A percentile compares a stretch with the other conserved stretches of the same genome.
Conservation (phyloP, 2,888 invertebrate species). For the Emmelina monodactyla region DNA sequence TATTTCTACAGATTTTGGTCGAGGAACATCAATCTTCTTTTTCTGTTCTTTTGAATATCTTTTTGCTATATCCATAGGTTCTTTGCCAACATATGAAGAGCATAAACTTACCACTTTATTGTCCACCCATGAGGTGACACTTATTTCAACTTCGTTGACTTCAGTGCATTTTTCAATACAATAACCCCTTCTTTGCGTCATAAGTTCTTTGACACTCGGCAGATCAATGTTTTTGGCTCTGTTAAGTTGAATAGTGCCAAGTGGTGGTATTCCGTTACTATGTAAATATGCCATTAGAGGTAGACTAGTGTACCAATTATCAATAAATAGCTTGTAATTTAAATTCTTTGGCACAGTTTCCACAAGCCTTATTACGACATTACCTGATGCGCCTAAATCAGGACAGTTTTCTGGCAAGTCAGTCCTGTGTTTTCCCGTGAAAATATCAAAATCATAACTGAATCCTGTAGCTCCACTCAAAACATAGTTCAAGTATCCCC, state of each 20-base stretch:
- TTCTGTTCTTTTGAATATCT: slow-evolving; percentile 16
- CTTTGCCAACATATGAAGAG: slow-evolving; percentile 18
- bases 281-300: slow-evolving; percentile 3
- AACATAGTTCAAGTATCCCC: slow-evolving; percentile 28
- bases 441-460: slow-evolving; percentile 30
- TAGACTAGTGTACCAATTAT: slow-evolving; percentile 24
- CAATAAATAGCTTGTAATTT: slow-evolving; percentile 24
- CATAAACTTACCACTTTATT: slow-evolving; percentile 18
- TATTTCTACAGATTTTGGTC: slow-evolving; percentile 16
- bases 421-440: slow-evolving; percentile 21
- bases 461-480: slow-evolving; percentile 29
- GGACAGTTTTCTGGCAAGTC: slow-evolving; percentile 17
- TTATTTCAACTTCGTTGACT: slow-evolving; percentile 10
- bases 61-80: slow-evolving; percentile 14
- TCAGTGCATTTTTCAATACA: slow-evolving; percentile 10
- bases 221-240: slow-evolving; percentile 7
- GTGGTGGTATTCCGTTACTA: slow-evolving; percentile 5
- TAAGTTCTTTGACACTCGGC: slow-evolving; percentile 7
- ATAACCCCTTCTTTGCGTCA: slow-evolving; percentile 9
- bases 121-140: slow-evolving; percentile 17
- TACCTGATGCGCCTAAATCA: slow-evolving; percentile 21
- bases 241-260: slow-evolving; percentile 11
- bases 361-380: slow-evolving; percentile 20
- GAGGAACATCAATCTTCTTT: slow-evolving; percentile 14
- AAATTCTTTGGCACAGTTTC: slow-evolving; percentile 19